A percentile compares a stretch with the other conserved stretches of the same genome.
phyloP scores from a whole-genome alignment of 2,888 invertebrate species.

The Zaprionus lineosus region DNA sequence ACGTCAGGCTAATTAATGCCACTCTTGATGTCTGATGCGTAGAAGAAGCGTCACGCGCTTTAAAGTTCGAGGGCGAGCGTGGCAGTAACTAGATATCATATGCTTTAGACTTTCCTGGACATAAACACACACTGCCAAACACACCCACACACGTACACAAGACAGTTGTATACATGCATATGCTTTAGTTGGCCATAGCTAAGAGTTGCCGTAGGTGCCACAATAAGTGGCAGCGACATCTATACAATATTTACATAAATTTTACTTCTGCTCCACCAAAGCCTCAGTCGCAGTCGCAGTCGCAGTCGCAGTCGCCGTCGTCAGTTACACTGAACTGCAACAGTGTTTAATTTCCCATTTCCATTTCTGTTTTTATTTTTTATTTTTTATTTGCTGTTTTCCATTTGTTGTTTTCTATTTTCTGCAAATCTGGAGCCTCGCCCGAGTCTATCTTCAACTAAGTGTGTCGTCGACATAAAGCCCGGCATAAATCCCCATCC shows the following conservation, averaged over 20 bases:
- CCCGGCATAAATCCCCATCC: constrained; percentile 42
- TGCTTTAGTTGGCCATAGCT: not conserved
- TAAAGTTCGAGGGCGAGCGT: constrained; percentile 20
- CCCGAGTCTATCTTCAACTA: constrained; percentile 15
- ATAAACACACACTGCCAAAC: not conserved
- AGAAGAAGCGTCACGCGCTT: constrained; percentile 28
- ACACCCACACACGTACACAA: not conserved
- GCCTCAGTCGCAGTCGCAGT: constrained; percentile 1
- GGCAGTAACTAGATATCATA: constrained; percentile 9
- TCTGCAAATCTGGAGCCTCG: constrained; percentile 2
- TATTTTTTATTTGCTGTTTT: constrained; percentile 9
- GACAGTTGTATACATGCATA: not conserved
- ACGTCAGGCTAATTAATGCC: constrained; percentile 63
- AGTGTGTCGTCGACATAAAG: constrained; percentile 46
- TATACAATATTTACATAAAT: constrained; percentile 29
- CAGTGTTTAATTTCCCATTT: no score
- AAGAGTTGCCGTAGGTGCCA: not conserved
- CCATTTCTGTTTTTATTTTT: not conserved
- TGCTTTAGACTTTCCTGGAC: not conserved
- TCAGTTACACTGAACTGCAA: constrained; percentile 2
- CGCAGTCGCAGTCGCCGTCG: constrained; percentile 2
- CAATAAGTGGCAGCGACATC: constrained; percentile 3
- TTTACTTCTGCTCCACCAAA: not conserved
- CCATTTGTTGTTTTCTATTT: constrained; percentile 2
- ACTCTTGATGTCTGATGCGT: constrained; percentile 46